Evolutionary conservation across 2,888 invertebrate genomes (phyloP), one percentile per base, ranked within the genome.

Genomic region (Proisotoma minuta): DNA sequence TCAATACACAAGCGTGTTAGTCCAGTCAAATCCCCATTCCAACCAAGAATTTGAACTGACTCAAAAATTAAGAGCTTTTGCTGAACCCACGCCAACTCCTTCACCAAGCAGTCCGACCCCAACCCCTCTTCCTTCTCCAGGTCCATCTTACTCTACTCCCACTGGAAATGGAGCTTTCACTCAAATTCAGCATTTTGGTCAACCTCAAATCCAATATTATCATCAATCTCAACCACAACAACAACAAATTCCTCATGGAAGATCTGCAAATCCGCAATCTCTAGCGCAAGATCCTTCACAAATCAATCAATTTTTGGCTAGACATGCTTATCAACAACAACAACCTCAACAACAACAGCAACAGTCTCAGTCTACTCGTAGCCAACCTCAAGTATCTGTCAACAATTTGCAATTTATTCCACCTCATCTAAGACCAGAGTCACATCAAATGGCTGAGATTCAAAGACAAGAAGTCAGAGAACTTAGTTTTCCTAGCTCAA

Each of bases 1-100:
- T 53, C 85, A 86, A 74, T 89, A 89, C 81, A 86, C 88, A 75
- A 88, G 87, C 27, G 87, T 88, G 73, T 79, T 88, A 47, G 88
- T 84, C 80, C 89, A 89, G 77, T 82, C 84, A 20, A 78, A 89
- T 57, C 88, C 89, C 24, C 69, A 72, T 43, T 60, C 69, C 68
- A 60, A 87, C 34, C 71, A 86, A 66, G 87, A 88, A 74, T 81
- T 88, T 75, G 84, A 84, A 72, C 77, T 88, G 69, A 87, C 84
- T 78, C 87, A 87, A 76, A 83, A 86, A 75, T 84, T 88, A 73
- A 87, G 88, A 78, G 87, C 87, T 0, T 88, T 83, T 79, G 87
- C 87, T 2, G 20, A 5, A 15, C 43, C 43, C 5, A 18, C 43
- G 5, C 43, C 43, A n/a, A 4, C 43, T 4, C 43, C 43, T 5